Conservation (phyloP, 2,888 invertebrate genomes). For the Xanthia togata region DNA sequence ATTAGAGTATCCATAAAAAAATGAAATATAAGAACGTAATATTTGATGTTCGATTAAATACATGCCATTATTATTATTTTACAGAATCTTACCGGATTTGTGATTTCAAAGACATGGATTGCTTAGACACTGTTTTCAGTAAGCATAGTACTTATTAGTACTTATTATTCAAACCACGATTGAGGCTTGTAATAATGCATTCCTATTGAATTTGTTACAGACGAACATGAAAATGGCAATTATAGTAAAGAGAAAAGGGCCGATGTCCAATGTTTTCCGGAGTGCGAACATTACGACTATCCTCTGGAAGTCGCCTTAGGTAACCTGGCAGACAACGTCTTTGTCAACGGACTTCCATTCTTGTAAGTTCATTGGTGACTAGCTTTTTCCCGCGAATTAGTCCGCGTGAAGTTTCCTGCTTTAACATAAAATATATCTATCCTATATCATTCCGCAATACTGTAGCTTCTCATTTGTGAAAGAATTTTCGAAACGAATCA, state of each 20-base stretch:
- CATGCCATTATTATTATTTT: not conserved
- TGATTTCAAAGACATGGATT: conserved; percentile 87
- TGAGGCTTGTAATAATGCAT: not conserved
- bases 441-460: too few relatives aligned
- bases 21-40: not conserved
- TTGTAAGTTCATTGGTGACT: conserved; percentile 83
- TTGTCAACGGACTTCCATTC: conserved; percentile 84
- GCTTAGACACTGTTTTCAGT: conserved; percentile 82
- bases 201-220: conserved; percentile 31
- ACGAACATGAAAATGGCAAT: not conserved
- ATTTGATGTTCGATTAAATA: too few relatives aligned
- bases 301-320: conserved; percentile 92
- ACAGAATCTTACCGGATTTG: conserved; percentile 82
- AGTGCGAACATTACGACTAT: conserved; percentile 92
- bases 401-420: too few relatives aligned
- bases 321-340: conserved; percentile 83
- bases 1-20: not conserved
- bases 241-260: not conserved
- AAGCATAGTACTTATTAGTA: conserved; percentile 46
- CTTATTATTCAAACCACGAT: not conserved
- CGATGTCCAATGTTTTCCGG: conserved; percentile 88
- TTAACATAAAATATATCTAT: too few relatives aligned
- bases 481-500: too few relatives aligned
- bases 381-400: too few relatives aligned
- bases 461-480: too few relatives aligned